A percentile compares a stretch with the other conserved stretches of the same genome.
Conservation (phyloP, 2,113 vertebrate species). For the Athene cunicularia region DNA sequence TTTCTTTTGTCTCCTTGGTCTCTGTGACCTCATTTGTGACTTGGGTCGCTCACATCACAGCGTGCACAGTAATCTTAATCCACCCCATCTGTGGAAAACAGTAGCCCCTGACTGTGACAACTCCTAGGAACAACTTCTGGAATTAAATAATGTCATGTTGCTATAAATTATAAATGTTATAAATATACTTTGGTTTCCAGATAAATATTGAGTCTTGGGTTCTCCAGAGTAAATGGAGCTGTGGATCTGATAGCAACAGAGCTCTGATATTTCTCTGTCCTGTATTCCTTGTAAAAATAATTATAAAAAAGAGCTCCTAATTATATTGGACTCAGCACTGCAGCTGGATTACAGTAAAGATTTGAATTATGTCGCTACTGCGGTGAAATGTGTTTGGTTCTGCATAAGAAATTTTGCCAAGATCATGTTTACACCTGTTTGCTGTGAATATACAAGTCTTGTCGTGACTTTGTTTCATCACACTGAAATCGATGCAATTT, state of each 20-base stretch:
- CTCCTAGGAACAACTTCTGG: neutral
- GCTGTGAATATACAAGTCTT: neutral
- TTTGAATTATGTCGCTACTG: neutral
- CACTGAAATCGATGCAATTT: neutral
- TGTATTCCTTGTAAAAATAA: neutral
- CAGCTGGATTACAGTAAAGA: neutral
- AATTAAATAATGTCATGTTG: neutral
- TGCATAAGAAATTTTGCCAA: neutral
- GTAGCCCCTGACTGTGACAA: neutral
- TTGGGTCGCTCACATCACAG: neutral
- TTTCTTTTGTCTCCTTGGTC: neutral
- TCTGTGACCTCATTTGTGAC: neutral
- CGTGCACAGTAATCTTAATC: neutral
- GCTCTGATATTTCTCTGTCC: neutral
- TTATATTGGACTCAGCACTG: neutral
- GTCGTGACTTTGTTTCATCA: neutral
- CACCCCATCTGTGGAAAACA: neutral
- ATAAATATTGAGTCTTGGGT: neutral
- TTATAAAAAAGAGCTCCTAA: neutral
- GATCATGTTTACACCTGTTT: neutral
- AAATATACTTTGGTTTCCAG: neutral
- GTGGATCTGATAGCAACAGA: neutral
- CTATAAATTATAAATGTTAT: neutral
- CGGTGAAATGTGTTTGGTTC: neutral
- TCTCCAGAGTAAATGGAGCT: neutral